Evolutionary conservation across 2,888 invertebrate species (phyloP).

Genomic region (Ceraclea dissimilis): DNA sequence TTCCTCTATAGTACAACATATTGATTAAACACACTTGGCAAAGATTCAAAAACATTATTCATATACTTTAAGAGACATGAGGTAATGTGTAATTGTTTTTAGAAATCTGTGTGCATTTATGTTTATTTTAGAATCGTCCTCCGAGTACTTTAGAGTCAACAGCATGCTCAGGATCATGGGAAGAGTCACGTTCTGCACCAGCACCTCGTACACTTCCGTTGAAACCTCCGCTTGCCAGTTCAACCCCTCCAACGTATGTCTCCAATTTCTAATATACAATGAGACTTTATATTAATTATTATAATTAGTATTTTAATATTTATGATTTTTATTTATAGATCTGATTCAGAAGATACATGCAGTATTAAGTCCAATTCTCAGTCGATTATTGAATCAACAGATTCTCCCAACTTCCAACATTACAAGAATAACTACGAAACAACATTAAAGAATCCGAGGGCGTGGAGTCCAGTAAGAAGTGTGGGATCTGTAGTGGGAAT

Average conservation of each 20-base stretch:
- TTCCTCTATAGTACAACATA: too few species aligned
- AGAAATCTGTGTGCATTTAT: neutral
- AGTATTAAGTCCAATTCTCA: constrained; percentile 23
- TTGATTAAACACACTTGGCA: neutral
- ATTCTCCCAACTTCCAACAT: constrained; percentile 28
- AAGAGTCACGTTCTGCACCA: constrained; percentile 68
- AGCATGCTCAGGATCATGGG: constrained; percentile 54
- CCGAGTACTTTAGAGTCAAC: constrained; percentile 27
- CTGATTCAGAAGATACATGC: constrained; percentile 25
- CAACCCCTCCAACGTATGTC: constrained; percentile 28
- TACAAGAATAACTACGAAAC: constrained; percentile 64
- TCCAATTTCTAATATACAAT: constrained; percentile 21
- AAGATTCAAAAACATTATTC: neutral
- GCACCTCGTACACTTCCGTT: constrained; percentile 60
- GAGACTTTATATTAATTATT: too few species aligned
- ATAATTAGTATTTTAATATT: neutral
- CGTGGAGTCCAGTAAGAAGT: constrained; percentile 84
- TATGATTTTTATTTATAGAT: constrained; percentile 12
- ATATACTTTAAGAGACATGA: neutral
- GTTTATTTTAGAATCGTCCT: constrained; percentile 21
- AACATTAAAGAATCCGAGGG: constrained; percentile 69
- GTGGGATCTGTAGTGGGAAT: constrained; percentile 78
- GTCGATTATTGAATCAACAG: constrained; percentile 10
- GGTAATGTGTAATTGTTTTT: neutral
- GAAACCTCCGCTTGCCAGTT: constrained; percentile 33